Evolutionary conservation across 2,888 invertebrate species (phyloP).

Genomic region (Ernsta delagoae): DNA sequence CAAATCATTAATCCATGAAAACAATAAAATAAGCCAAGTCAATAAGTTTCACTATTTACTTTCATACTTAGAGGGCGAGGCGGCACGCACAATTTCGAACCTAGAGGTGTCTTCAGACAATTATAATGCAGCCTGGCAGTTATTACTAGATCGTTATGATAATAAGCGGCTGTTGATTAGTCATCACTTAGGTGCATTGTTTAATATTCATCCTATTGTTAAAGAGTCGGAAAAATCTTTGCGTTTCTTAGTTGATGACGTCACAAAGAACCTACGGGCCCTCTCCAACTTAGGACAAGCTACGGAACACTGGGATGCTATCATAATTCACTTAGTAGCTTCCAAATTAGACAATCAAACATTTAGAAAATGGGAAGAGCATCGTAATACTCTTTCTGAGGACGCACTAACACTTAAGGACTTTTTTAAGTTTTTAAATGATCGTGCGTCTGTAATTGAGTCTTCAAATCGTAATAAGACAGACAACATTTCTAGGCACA

Average conservation of each 20-base stretch:
- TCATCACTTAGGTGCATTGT: neutral
- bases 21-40: neutral
- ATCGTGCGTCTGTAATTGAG: neutral
- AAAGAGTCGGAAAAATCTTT: neutral
- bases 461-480: conserved; percentile 3
- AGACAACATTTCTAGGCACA: neutral
- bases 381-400: neutral
- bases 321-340: conserved; percentile 13
- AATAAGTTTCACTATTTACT: conserved; percentile 3
- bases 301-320: conserved; percentile 17
- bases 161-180: neutral
- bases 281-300: conserved; percentile 1
- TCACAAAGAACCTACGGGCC: neutral
- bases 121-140: neutral
- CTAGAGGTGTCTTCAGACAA: conserved; percentile 1
- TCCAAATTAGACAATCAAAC: conserved; percentile 35
- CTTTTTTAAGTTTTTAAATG: conserved; percentile 1
- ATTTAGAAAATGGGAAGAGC: conserved; percentile 9
- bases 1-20: conserved; percentile 5
- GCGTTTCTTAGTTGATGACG: neutral
- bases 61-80: conserved; percentile 1
- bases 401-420: neutral
- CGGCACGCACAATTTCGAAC: neutral
- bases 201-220: neutral
- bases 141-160: neutral